Evolutionary conservation across 1,140 invertebrate genomes (phyloP).

Genomic region (Thaumetopoea pityocampa): DNA sequence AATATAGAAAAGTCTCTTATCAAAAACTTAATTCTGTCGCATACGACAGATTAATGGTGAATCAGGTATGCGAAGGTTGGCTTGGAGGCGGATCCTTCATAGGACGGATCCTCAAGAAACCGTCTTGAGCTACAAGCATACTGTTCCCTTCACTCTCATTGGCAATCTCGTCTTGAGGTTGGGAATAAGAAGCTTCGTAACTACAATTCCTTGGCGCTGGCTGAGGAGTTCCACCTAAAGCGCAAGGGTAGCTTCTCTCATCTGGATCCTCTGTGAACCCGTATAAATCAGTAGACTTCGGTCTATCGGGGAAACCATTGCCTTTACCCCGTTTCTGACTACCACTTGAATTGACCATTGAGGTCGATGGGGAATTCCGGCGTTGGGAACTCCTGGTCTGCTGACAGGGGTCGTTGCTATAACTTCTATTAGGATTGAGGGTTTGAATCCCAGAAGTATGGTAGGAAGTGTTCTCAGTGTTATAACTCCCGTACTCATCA

Average conservation of each 20-base stretch:
- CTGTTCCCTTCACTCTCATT: conserved; percentile 67
- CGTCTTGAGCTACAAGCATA: conserved; percentile 90
- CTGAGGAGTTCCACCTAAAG: conserved; percentile 42
- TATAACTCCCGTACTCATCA: conserved; percentile 67
- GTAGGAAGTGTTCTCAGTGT: conserved; percentile 70
- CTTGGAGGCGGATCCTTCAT: conserved; percentile 70
- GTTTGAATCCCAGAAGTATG: conserved; percentile 72
- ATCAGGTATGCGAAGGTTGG: conserved; percentile 73
- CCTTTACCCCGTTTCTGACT: conserved; percentile 68
- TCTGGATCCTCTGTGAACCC: conserved; percentile 76
- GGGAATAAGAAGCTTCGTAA: conserved; percentile 65
- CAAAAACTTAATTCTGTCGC: conserved; percentile 56
- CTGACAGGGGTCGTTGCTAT: conserved; percentile 47
- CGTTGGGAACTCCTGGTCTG: conserved; percentile 60
- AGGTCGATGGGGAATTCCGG: conserved; percentile 64
- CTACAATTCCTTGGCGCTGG: conserved; percentile 52
- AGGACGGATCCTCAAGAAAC: conserved; percentile 87
- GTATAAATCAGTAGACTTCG: conserved; percentile 76
- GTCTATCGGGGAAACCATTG: conserved; percentile 59
- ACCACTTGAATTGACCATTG: conserved; percentile 64
- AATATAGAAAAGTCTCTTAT: conserved; percentile 16
- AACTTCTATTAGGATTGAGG: conserved; percentile 67
- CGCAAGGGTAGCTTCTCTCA: conserved; percentile 61
- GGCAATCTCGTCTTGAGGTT: conserved; percentile 60
- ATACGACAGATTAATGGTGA: conserved; percentile 53